Evolutionary conservation across 2,888 invertebrate species (phyloP).

Genomic region (Abrostola triplasia): DNA sequence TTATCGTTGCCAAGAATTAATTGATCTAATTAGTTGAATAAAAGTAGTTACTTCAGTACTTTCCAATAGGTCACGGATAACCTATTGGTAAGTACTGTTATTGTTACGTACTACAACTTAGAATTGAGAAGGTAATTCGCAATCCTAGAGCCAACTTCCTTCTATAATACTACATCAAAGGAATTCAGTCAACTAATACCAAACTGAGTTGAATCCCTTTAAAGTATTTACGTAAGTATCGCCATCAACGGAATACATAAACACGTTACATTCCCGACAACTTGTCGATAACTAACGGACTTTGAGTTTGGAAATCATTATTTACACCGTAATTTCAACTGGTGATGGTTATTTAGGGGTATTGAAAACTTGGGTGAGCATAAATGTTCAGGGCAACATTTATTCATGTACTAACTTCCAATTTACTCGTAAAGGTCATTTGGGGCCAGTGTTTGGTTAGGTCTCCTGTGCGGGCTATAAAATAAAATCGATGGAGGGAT

Average conservation of each 20-base stretch:
- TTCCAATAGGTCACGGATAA: too few species aligned
- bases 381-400: slow-evolving; percentile 43
- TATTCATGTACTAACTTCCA: slow-evolving; percentile 37
- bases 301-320: slow-evolving; percentile 42
- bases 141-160: slow-evolving; percentile 32
- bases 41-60: too few species aligned
- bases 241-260: slow-evolving; percentile 35
- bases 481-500: slow-evolving; percentile 27
- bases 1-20: too few species aligned
- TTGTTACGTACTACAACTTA: slow-evolving; percentile 3
- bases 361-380: slow-evolving; percentile 38
- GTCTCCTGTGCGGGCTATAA: slow-evolving; percentile 32
- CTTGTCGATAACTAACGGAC: slow-evolving; percentile 49
- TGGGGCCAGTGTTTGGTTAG: slow-evolving; percentile 42
- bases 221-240: slow-evolving; percentile 37
- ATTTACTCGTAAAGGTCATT: slow-evolving; percentile 36
- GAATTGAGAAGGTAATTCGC: slow-evolving; percentile 4
- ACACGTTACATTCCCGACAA: slow-evolving; percentile 38
- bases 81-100: background rate
- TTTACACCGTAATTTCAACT: slow-evolving; percentile 49
- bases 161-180: slow-evolving; percentile 42
- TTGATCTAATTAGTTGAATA: too few species aligned
- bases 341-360: slow-evolving; percentile 41
- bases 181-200: slow-evolving; percentile 41
- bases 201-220: slow-evolving; percentile 47